Percentiles rank a stretch among this genome's conserved stretches.
These are phyloP conservation scores for Coracopsis vasa DNA, from an alignment of 2,113 vertebrate genomes.

Conservation along the genomic window DNA sequence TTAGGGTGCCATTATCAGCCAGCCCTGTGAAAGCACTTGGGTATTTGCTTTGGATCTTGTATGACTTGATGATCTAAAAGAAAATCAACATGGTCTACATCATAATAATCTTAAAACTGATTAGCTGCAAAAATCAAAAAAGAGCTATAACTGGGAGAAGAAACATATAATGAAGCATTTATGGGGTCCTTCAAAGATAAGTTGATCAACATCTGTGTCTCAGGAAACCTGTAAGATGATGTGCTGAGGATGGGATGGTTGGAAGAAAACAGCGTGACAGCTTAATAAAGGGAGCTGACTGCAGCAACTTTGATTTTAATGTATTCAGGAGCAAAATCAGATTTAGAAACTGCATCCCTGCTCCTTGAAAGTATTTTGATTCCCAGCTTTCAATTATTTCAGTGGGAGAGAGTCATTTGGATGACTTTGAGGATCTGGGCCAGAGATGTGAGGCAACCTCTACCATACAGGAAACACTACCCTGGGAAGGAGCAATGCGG, in stretches of 20 bases:
- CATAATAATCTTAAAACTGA: not conserved
- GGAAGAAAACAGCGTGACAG: not conserved
- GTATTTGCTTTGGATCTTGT: not conserved
- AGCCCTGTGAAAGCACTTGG: not conserved
- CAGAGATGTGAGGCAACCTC: not conserved
- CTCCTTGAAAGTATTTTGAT: not conserved
- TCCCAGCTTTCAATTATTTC: not conserved
- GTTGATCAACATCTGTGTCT: not conserved
- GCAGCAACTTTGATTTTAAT: not conserved
- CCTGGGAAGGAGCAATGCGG: not conserved
- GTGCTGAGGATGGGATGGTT: not conserved
- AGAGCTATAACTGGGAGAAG: not conserved
- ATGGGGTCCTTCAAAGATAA: not conserved
- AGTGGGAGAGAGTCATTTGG: not conserved
- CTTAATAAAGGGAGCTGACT: not conserved
- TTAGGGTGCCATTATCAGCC: not conserved
- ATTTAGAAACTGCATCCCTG: not conserved
- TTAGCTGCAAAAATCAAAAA: not conserved
- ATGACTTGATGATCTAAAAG: not conserved
- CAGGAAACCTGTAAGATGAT: not conserved
- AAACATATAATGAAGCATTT: not conserved
- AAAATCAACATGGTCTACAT: not conserved
- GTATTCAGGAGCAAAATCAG: not conserved
- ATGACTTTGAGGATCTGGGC: not conserved
- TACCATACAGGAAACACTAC: not conserved